Evolutionary conservation across 2,797 vertebrate genomes (phyloP), one percentile per base, ranked within the genome.

Genomic region (Notolepis coatsorum): DNA sequence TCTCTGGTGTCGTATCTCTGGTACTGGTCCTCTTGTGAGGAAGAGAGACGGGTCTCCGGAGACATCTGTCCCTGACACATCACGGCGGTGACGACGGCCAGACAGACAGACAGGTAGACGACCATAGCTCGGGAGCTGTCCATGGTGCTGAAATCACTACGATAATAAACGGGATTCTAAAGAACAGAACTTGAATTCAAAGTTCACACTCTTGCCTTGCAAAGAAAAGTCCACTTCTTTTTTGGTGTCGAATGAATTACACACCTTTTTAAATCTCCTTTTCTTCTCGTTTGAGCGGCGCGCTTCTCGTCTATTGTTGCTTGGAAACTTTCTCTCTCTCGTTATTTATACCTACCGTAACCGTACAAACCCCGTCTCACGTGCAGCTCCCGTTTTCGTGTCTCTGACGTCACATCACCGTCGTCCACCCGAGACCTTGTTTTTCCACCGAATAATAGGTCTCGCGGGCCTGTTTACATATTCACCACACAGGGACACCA

Each of bases 41-140:
- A 17, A 21, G 75, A 57, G 38, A 80, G 41, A 8, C 61, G 66
- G 65, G 30, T 76, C 56, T 89, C 87, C 2, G 72, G 30, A 7
- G 87, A 84, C 79, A 83, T 84, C 61, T 93, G 88, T 67, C 88
- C 84, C 66, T 80, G 82, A 59, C 88, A 89, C 6, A 83, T 46
- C 12, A 68, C 45, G 10, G 80, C 73, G 20, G 81, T 76, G 73
- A 93, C 69, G 42, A 91, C 43, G 5, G 87, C 81, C 75, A 93
- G 73, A 63, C 85, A 86, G 65, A 90, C 52, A 33, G 88, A 80
- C 73, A 93, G 82, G 74, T 76, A 91, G 65, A 92, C 46, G 0
- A 73, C 62, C 0, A n/a, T n/a, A n/a, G 73, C 62, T 37, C 88
- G 81, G 15, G 85, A 35, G 12, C 84, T 86, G 77, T 92, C 91